Evolutionary conservation across 2,888 invertebrate species (phyloP).

Genomic region (Caradrina clavipalpis): DNA sequence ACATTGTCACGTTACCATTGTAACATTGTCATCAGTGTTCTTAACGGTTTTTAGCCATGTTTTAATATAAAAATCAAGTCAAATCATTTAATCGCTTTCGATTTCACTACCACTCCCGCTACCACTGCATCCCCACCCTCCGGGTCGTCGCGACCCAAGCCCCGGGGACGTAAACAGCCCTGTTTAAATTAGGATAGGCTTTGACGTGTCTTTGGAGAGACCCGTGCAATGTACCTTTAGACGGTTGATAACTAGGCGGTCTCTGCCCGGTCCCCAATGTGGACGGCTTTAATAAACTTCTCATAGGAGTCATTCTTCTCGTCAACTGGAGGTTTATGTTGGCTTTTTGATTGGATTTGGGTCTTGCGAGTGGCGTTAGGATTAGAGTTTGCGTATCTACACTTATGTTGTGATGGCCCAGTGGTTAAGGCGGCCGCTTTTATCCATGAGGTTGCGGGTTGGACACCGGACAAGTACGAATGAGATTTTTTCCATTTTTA

Average conservation of each 20-base stretch:
- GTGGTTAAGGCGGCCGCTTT: too few relatives aligned
- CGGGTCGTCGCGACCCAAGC: conserved; percentile 72
- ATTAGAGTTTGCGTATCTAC: conserved; percentile 10
- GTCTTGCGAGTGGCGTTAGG: conserved; percentile 24
- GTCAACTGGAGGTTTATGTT: conserved; percentile 24
- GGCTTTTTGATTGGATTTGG: conserved; percentile 46
- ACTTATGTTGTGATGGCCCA: not conserved
- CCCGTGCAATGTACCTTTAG: conserved; percentile 64
- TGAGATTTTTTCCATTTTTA: too few relatives aligned
- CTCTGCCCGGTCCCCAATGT: conserved; percentile 39
- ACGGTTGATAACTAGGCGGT: conserved; percentile 67
- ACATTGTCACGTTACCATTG: too few relatives aligned
- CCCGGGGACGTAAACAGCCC: conserved; percentile 85
- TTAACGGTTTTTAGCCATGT: too few relatives aligned
- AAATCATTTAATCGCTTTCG: not conserved
- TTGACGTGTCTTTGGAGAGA: conserved; percentile 84
- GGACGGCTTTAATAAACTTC: conserved; percentile 55
- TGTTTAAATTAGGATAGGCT: conserved; percentile 89
- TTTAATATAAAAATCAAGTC: not conserved
- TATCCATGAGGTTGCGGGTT: too few relatives aligned
- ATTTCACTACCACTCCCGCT: conserved; percentile 47
- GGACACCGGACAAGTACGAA: too few relatives aligned
- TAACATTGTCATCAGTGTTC: too few relatives aligned
- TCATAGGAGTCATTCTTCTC: conserved; percentile 45
- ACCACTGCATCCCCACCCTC: conserved; percentile 57